Evolutionary conservation across 2,797 vertebrate genomes (phyloP).

Genomic region (Tauraco hartlaubi): DNA sequence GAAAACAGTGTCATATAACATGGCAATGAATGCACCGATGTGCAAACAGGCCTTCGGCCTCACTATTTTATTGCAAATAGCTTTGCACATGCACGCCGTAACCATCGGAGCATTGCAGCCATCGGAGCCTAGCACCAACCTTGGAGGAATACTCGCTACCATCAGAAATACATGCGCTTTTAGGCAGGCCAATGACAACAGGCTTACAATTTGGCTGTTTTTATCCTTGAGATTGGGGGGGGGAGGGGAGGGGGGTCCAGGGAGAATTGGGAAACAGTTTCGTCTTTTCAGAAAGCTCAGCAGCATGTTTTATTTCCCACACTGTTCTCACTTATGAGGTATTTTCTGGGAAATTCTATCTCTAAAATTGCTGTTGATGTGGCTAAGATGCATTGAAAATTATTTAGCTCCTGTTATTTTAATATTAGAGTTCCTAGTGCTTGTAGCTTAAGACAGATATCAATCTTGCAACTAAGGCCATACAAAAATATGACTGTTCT

Average conservation of each 20-base stretch:
- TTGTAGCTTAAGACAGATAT: not conserved
- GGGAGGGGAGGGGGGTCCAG: rapidly evolving
- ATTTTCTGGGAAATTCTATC: not conserved
- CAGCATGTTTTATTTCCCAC: not conserved
- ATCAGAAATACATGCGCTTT: not conserved
- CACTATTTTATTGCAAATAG: not conserved
- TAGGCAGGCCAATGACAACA: not conserved
- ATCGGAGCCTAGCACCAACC: not conserved
- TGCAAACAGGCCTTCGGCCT: not conserved
- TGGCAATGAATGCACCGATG: rapidly evolving
- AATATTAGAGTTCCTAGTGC: not conserved
- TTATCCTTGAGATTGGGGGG: not conserved
- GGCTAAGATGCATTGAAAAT: not conserved
- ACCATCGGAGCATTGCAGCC: not conserved
- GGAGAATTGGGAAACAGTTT: too few relatives aligned
- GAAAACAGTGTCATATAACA: not conserved
- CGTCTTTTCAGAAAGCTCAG: not conserved
- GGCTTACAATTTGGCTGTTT: not conserved
- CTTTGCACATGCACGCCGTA: rapidly evolving
- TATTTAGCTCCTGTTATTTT: not conserved
- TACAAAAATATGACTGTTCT: not conserved
- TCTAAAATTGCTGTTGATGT: not conserved
- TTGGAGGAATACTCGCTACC: not conserved
- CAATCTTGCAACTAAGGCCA: not conserved
- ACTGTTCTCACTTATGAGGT: not conserved